Conservation (phyloP, 2,888 invertebrate genomes). For the Lypha dubia region DNA sequence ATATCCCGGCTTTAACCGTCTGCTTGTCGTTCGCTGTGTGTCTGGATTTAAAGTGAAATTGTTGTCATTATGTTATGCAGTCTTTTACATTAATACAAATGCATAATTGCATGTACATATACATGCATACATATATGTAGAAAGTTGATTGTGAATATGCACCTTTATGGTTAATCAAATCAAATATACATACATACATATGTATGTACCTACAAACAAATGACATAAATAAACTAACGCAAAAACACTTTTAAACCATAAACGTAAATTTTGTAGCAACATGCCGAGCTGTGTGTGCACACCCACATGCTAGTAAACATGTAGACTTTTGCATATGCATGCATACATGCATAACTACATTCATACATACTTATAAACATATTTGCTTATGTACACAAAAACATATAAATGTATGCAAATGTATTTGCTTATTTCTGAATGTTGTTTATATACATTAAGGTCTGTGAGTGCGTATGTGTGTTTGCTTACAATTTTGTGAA, state of each 20-base stretch:
- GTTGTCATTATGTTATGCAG: conserved; percentile 36
- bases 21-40: not conserved
- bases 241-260: conserved; percentile 16
- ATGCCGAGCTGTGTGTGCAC: conserved; percentile 17
- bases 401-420: conserved; percentile 8
- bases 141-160: conserved; percentile 13
- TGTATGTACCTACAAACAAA: too few relatives aligned
- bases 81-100: conserved; percentile 31
- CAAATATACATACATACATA: conserved; percentile 5
- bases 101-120: too few relatives aligned
- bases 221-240: conserved; percentile 10
- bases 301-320: not conserved
- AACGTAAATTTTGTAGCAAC: conserved; percentile 44
- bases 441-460: not conserved
- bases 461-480: not conserved
- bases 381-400: conserved; percentile 23
- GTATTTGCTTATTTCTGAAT: conserved; percentile 40
- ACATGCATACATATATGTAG: too few relatives aligned
- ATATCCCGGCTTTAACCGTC: not conserved
- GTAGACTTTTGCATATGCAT: not conserved
- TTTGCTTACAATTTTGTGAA: conserved; percentile 34
- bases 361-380: not conserved
- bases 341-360: not conserved
- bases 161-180: conserved; percentile 48
- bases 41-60: conserved; percentile 11